Percentiles rank a stretch among this genome's conserved stretches.
phyloP scores from a whole-genome alignment of 2,113 vertebrate species.

The Catharus fuscescens region DNA sequence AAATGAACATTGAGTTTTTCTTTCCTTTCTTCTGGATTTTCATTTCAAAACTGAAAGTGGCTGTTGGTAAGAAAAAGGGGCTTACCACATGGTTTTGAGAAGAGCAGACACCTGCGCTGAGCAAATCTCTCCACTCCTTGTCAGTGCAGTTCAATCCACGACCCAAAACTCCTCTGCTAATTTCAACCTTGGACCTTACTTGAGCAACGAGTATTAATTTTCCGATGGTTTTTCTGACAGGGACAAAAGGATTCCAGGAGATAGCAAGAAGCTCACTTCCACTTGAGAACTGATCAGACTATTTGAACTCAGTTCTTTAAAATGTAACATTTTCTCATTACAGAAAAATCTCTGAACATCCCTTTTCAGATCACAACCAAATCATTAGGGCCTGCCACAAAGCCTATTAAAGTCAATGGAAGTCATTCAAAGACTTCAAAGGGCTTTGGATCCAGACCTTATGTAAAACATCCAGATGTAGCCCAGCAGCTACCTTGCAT shows the following conservation, averaged over 20 bases:
- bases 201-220: neutral
- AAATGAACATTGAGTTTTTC: neutral
- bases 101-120: neutral
- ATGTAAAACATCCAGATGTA: neutral
- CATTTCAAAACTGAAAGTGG: neutral
- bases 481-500: neutral
- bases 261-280: constrained; percentile 16
- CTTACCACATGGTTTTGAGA: rapidly evolving
- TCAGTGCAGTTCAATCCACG: neutral
- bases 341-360: constrained; percentile 28
- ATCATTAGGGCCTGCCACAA: constrained; percentile 58
- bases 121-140: neutral
- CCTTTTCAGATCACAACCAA: constrained; percentile 50
- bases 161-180: constrained; percentile 6
- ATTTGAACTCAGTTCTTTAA: constrained; percentile 34
- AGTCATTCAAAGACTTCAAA: constrained; percentile 54
- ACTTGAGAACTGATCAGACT: constrained; percentile 21
- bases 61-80: neutral
- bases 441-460: neutral
- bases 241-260: constrained; percentile 53
- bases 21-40: neutral
- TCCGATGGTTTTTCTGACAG: neutral
- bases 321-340: constrained; percentile 48
- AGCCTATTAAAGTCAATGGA: constrained; percentile 49
- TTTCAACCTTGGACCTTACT: constrained; percentile 1